phyloP scores from a whole-genome alignment of 2,113 vertebrate genomes.

The Bufo bufo region DNA sequence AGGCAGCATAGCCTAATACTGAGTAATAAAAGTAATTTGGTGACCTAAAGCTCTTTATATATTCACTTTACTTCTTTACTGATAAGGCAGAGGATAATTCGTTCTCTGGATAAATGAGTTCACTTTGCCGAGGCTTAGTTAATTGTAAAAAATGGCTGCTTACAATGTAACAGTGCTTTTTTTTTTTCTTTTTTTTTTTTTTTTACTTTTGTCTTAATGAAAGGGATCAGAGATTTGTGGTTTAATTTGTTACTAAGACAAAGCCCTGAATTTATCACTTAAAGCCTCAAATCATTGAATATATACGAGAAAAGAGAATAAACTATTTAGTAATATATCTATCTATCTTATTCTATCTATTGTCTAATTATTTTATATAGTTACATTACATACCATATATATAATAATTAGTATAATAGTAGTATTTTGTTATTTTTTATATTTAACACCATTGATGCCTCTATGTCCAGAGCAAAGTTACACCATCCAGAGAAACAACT shows the following conservation, averaged over 20 bases:
- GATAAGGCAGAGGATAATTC: conserved; percentile 49
- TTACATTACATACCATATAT: no score
- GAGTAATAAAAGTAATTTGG: conserved; percentile 64
- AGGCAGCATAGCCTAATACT: conserved; percentile 60
- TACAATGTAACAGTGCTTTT: neutral
- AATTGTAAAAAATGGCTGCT: conserved; percentile 45
- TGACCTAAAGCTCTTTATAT: conserved; percentile 60
- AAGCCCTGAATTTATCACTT: neutral
- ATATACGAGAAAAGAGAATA: neutral
- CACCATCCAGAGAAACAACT: no score
- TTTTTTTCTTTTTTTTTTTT: neutral
- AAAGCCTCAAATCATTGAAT: neutral
- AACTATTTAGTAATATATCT: neutral
- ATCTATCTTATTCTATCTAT: neutral
- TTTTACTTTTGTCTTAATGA: conserved; percentile 14
- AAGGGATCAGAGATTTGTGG: conserved; percentile 3
- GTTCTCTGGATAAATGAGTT: conserved; percentile 45
- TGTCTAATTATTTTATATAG: no score
- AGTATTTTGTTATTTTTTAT: no score
- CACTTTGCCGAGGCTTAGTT: conserved; percentile 31
- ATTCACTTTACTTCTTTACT: conserved; percentile 56
- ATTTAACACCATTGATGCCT: no score
- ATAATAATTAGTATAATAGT: no score
- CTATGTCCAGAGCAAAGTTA: no score
- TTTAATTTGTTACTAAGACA: neutral